These are phyloP conservation scores for Brachionus sp. DNA, from an alignment of 1,140 invertebrate genomes.

Conservation along the genomic window DNA sequence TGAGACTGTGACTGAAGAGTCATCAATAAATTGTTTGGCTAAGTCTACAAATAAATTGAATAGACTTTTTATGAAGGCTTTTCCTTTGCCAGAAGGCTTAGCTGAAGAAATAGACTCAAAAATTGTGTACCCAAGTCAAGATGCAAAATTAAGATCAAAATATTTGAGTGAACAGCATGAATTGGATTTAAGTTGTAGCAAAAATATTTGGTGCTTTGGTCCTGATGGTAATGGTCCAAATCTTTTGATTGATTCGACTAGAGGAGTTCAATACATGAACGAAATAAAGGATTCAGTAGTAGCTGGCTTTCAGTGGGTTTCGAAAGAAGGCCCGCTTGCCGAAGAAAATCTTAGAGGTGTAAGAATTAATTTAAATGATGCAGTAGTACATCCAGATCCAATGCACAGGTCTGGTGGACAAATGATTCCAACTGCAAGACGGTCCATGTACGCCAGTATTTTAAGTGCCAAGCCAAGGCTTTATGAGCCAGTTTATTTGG, in stretches of 20 bases:
- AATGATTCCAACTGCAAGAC: slow-evolving; percentile 97
- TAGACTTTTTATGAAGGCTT: slow-evolving; percentile 46
- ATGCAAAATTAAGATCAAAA: background rate
- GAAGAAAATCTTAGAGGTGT: slow-evolving; percentile 96
- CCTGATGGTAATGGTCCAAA: background rate
- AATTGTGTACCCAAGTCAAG: background rate
- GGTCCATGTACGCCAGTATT: slow-evolving; percentile 89
- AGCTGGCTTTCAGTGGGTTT: slow-evolving; percentile 87
- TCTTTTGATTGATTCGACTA: slow-evolving; percentile 20
- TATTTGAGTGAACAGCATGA: background rate
- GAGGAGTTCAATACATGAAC: background rate
- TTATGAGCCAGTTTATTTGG: slow-evolving; percentile 97
- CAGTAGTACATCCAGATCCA: slow-evolving; percentile 96
- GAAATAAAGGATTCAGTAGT: slow-evolving; percentile 16
- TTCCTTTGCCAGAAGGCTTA: background rate
- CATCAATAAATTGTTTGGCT: background rate
- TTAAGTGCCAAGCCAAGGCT: slow-evolving; percentile 86
- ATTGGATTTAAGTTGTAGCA: background rate
- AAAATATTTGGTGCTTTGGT: slow-evolving; percentile 44
- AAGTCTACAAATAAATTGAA: slow-evolving; percentile 59
- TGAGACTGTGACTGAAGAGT: background rate
- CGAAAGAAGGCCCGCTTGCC: slow-evolving; percentile 94
- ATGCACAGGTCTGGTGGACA: slow-evolving; percentile 99
- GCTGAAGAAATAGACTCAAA: slow-evolving; percentile 22
- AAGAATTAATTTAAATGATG: slow-evolving; percentile 97